Evolutionary conservation across 2,888 invertebrate genomes (phyloP).

Genomic region (Sinodicranocentrus sp.): DNA sequence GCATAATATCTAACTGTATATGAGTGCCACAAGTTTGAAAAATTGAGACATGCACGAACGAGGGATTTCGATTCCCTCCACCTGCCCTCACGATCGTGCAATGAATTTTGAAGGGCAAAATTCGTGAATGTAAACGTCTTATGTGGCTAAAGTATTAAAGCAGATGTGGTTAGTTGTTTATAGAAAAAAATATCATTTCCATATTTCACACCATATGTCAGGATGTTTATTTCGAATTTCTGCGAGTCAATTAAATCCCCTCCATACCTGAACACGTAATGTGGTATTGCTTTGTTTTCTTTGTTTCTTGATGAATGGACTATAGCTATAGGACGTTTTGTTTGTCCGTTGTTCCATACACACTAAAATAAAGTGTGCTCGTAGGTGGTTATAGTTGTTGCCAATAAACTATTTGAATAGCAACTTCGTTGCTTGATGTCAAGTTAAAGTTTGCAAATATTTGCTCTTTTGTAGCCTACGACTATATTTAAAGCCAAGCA

Average conservation of each 20-base stretch:
- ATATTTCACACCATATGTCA: too few species aligned
- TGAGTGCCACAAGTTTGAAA: background rate
- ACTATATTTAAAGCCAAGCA: too few species aligned
- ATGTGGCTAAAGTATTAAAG: constrained; percentile 11
- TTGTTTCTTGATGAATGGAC: background rate
- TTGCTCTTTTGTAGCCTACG: too few species aligned
- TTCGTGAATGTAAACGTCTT: constrained; percentile 29
- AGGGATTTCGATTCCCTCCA: background rate
- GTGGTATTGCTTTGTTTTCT: background rate
- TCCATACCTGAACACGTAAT: background rate
- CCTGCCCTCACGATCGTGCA: constrained; percentile 15
- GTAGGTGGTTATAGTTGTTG: too few species aligned
- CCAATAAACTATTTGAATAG: too few species aligned
- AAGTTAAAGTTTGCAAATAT: too few species aligned
- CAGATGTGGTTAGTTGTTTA: background rate
- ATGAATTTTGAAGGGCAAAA: background rate
- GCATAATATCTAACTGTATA: background rate
- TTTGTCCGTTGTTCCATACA: too few species aligned
- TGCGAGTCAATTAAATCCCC: too few species aligned
- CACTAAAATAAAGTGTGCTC: too few species aligned
- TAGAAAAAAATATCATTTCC: background rate
- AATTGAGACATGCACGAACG: background rate
- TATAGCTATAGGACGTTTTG: background rate
- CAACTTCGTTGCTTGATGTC: too few species aligned
- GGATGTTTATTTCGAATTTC: too few species aligned